phyloP scores from a whole-genome alignment of 2,113 vertebrate species.

The Nettapus auritus region DNA sequence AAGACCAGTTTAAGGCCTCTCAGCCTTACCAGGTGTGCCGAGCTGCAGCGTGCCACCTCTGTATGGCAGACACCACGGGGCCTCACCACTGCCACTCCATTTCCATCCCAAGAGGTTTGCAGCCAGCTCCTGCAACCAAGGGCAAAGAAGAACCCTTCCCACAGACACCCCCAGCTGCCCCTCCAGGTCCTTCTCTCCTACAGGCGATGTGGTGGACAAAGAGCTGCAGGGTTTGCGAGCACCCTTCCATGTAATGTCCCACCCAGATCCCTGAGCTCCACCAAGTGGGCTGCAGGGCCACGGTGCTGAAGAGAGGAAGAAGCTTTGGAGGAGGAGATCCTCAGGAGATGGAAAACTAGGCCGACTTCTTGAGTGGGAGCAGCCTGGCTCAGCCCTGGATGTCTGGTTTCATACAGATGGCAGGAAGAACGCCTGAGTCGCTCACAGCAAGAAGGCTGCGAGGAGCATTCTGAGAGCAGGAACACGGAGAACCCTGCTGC shows the following conservation, averaged over 20 bases:
- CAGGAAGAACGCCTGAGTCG: conserved; percentile 3
- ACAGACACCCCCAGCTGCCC: not conserved
- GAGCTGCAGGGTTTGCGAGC: not conserved
- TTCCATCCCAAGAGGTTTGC: not conserved
- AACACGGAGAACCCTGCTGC: not conserved
- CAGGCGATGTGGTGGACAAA: accelerated
- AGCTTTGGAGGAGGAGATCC: not conserved
- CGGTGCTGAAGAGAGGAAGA: not conserved
- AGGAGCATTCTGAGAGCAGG: not conserved
- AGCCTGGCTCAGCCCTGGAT: conserved; percentile 24
- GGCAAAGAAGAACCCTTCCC: not conserved
- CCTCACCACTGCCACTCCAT: too few species aligned
- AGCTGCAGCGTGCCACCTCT: not conserved
- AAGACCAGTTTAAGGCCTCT: not conserved
- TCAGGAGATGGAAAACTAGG: conserved; percentile 56
- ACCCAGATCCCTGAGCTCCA: not conserved
- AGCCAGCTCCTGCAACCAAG: not conserved
- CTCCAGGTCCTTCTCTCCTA: not conserved
- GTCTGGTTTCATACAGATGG: conserved; percentile 58
- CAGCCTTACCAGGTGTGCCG: not conserved
- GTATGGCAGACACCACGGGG: not conserved
- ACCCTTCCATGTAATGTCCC: accelerated
- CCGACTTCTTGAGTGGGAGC: conserved; percentile 10
- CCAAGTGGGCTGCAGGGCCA: not conserved
- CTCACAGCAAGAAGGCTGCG: not conserved